Evolutionary conservation across 1,140 invertebrate species (phyloP), one percentile per base, ranked within the genome.

Genomic region (Caerostris darwini): DNA sequence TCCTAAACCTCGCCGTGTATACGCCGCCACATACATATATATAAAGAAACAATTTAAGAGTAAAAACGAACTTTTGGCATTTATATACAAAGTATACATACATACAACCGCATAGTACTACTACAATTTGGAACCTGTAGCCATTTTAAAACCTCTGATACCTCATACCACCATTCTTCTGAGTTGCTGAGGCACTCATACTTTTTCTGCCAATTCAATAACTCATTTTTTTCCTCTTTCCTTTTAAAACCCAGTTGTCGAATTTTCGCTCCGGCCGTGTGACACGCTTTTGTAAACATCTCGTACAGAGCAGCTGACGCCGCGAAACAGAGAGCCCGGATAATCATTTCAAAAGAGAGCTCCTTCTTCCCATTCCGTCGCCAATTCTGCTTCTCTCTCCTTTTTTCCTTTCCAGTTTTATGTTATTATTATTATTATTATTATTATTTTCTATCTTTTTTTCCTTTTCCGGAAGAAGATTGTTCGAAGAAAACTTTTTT

Each of bases 241-340:
- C 58, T 64, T 87, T 19, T 59, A 50, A 59, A 59, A 61, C 85
- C 85, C 59, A 64, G 14, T 87, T 64, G 19, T 64, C 85, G 59
- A 87, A 87, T 87, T 87, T 87, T 87, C 59, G 85, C 59, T 87
- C 53, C 19, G 64, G 57, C 56, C 12, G 6, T 64, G 85, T 87
- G 85, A 87, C 85, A 87, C 10, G 85, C 85, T 87, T 87, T 87
- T 87, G 85, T 87, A 87, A 87, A 64, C 64, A 87, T 87, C 85
- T 87, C 57, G 85, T 87, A 87, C 34, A 12, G 34, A 87, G 64
- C 85, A 87, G 85, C 85, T 87, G 85, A 87, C 85, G 85, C 85
- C 64, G 50, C 59, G 59, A 87, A 64, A 87, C 14, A 87, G 59
- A 87, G 58, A 19, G 34, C 58, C 69, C 85, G 85, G 85, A 87